phyloP scores from a whole-genome alignment of 2,888 invertebrate genomes.

The Dicyrtoma fusca region DNA sequence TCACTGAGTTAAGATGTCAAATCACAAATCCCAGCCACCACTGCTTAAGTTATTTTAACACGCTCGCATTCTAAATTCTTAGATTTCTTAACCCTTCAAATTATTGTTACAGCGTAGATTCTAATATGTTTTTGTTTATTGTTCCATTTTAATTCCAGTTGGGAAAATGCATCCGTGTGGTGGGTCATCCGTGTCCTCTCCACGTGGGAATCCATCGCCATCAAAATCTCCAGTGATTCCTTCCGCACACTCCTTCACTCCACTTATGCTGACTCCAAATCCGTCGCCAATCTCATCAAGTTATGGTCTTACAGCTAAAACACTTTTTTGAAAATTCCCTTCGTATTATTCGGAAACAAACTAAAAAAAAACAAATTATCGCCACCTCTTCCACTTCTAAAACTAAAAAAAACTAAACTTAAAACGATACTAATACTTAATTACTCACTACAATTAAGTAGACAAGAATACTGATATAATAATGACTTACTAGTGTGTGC shows the following conservation, averaged over 20 bases:
- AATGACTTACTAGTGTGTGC: neutral
- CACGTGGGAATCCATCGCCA: conserved; percentile 56
- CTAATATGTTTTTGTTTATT: neutral
- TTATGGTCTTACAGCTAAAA: conserved; percentile 56
- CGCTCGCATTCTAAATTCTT: too few relatives aligned
- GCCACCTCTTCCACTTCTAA: conserved; percentile 10
- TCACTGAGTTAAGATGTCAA: too few relatives aligned
- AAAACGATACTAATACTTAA: too few relatives aligned
- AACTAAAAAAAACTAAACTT: too few relatives aligned
- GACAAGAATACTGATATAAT: neutral
- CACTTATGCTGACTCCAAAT: conserved; percentile 57
- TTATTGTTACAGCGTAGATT: neutral
- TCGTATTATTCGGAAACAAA: conserved; percentile 4
- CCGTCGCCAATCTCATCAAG: conserved; percentile 56
- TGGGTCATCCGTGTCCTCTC: conserved; percentile 52
- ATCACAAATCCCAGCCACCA: too few relatives aligned
- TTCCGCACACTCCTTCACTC: conserved; percentile 56
- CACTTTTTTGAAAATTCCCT: conserved; percentile 55
- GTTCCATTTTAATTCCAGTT: conserved; percentile 43
- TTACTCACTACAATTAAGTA: neutral
- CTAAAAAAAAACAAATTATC: conserved; percentile 2
- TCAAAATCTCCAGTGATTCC: conserved; percentile 57
- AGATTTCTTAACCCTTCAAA: too few relatives aligned
- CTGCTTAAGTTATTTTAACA: too few relatives aligned
- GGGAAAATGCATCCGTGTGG: conserved; percentile 56